A percentile compares a stretch with the other conserved stretches of the same genome.
Evolutionary conservation across 2,113 vertebrate genomes (phyloP).

Genomic region (Leuciscus idus): DNA sequence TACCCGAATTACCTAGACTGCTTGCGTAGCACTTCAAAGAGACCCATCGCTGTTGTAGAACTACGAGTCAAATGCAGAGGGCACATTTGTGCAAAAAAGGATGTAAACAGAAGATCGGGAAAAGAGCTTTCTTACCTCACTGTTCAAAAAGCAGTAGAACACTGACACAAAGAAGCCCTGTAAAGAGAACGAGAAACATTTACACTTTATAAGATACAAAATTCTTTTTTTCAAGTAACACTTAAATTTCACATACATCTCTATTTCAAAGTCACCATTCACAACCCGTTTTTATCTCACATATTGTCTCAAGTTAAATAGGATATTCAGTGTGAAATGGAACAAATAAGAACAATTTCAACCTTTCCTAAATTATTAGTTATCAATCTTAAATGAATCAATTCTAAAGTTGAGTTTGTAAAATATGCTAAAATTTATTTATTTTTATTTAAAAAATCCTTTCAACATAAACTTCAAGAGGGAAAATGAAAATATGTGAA

Average conservation of each 20-base stretch:
- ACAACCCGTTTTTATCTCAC: background rate
- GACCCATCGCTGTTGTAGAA: background rate
- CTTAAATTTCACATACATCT: background rate
- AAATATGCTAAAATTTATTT: background rate
- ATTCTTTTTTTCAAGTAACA: too few relatives aligned
- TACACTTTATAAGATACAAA: background rate
- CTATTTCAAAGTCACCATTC: background rate
- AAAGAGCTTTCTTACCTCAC: conserved; percentile 51
- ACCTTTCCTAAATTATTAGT: background rate
- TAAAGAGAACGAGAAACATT: background rate
- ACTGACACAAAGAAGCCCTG: conserved; percentile 60
- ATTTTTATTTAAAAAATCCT: too few relatives aligned
- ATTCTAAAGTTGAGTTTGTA: background rate
- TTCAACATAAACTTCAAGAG: background rate
- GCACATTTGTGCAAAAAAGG: conserved; percentile 24
- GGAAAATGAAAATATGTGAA: background rate
- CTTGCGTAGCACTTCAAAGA: conserved; percentile 30
- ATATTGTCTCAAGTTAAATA: background rate
- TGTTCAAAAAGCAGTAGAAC: conserved; percentile 62
- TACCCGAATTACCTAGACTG: conserved; percentile 31
- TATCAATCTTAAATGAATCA: background rate
- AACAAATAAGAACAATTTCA: background rate
- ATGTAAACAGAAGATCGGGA: background rate
- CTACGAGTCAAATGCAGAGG: background rate
- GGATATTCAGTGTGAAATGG: background rate